Conservation (phyloP, 2,113 vertebrate species). For the Gadus chalcogrammus region DNA sequence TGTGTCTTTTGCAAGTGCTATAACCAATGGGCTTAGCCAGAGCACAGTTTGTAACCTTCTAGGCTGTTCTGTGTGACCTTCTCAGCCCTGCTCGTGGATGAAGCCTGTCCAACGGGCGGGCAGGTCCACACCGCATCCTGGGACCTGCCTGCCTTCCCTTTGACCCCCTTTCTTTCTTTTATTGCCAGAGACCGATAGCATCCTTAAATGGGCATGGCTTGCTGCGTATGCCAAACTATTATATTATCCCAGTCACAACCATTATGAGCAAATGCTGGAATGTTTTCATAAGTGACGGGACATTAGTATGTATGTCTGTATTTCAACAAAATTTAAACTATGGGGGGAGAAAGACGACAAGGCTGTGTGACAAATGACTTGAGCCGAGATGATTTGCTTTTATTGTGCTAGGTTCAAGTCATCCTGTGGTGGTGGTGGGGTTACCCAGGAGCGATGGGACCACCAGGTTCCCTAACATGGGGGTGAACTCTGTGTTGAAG, state of each 20-base stretch:
- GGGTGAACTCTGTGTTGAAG: conserved; percentile 25
- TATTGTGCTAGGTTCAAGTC: conserved; percentile 74
- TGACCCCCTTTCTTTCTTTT: neutral
- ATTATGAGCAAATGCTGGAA: conserved; percentile 76
- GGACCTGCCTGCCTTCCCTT: conserved; percentile 27
- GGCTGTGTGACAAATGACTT: conserved; percentile 50
- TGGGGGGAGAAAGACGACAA: conserved; percentile 30
- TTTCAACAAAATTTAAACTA: conserved; percentile 35
- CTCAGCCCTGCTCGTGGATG: neutral
- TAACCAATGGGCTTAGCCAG: conserved; percentile 56
- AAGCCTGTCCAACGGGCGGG: conserved; percentile 22
- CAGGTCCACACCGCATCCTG: conserved; percentile 52
- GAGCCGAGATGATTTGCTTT: conserved; percentile 70
- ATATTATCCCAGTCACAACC: conserved; percentile 63
- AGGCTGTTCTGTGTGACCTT: conserved; percentile 49
- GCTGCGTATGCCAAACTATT: conserved; percentile 71
- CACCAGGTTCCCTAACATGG: conserved; percentile 39
- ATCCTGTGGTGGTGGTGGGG: conserved; percentile 55
- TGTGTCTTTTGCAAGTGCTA: conserved; percentile 69
- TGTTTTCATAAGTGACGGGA: conserved; percentile 69
- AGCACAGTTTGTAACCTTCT: conserved; percentile 60
- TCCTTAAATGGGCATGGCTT: conserved; percentile 72
- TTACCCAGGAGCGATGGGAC: conserved; percentile 38
- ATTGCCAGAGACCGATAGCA: conserved; percentile 66
- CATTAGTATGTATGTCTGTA: conserved; percentile 71